Evolutionary conservation across 2,113 vertebrate species (phyloP), one percentile per base, ranked within the genome.

Genomic region (Agapornis roseicollis): DNA sequence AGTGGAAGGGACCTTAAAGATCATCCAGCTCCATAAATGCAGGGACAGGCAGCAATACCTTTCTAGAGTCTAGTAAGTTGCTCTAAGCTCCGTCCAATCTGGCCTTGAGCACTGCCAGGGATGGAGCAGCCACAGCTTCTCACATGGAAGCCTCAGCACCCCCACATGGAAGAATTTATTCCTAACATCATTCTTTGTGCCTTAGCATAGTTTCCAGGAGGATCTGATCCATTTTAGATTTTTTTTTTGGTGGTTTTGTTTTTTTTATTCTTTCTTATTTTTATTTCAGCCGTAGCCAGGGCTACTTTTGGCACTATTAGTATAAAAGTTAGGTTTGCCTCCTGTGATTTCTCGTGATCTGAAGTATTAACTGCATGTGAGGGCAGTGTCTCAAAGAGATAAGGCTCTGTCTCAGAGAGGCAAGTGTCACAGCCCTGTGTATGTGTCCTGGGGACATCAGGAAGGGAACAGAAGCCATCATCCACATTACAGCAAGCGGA

Each of bases 341-440:
- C 42, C 64, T 47, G 52, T 70, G 22, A n/a, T 78, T 93, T 72
- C 49, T 70, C 15, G 17, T 3, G 1, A 1, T 27, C 65, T 85
- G 39, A 49, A 17, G 17, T 35, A 22, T 17, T 69, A 66, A 29
- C 47, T 0, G 0, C 0, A 0, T 4, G 1, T 14, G 27, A n/a
- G 42, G 27, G 27, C 0, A 0, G 8, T 17, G 16, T 63, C 37
- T 80, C 37, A 20, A 49, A 33, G 56, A 58, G 56, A 35, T 58
- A 24, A 58, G 56, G 56, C 56, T 58, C 33, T 15, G 20, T 24
- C 56, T 58, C 56, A 58, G n/a, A 56, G 55, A 53, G 17, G 33
- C 23, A 24, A 58, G 56, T 50, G 29, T 33, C 20, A 6, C 12
- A n/a, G 49, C 50, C 31, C 28, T 41, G 19, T 3, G 2, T 8